These are phyloP conservation scores for Drosophila kanekoi DNA, from an alignment of 2,888 invertebrate genomes.

Conservation along the genomic window DNA sequence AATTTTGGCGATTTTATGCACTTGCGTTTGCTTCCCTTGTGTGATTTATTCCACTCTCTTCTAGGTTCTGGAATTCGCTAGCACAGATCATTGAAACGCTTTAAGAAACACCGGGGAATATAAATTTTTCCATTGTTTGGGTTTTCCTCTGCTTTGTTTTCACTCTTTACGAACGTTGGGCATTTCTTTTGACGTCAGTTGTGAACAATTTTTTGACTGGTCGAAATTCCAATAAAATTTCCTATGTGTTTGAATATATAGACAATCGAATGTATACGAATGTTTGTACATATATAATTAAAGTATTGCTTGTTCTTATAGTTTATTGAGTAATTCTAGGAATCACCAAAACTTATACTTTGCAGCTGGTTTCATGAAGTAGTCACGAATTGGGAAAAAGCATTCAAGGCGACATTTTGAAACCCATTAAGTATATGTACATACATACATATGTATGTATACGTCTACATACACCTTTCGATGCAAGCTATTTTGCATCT, in stretches of 20 bases:
- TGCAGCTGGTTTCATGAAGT: too few species aligned
- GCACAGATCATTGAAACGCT: constrained; percentile 1
- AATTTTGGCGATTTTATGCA: constrained; percentile 13
- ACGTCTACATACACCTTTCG: too few species aligned
- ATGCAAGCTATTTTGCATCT: too few species aligned
- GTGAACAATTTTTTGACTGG: constrained; percentile 1
- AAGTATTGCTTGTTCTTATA: background rate
- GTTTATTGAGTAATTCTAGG: too few species aligned
- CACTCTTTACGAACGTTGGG: background rate
- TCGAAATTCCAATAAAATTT: constrained; percentile 1
- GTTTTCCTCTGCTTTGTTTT: background rate
- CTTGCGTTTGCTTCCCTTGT: constrained; percentile 1
- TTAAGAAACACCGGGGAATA: constrained; percentile 11
- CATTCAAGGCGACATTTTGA: too few species aligned
- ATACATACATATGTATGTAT: too few species aligned
- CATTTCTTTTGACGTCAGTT: constrained; percentile 29
- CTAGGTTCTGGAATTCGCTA: constrained; percentile 16
- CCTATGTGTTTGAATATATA: too few species aligned
- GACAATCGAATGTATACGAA: background rate
- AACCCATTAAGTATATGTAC: too few species aligned
- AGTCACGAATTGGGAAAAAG: too few species aligned
- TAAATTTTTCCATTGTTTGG: constrained; percentile 12
- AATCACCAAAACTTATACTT: too few species aligned
- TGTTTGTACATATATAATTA: background rate
- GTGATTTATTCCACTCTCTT: background rate